phyloP scores from a whole-genome alignment of 2,888 invertebrate species.

The Megaustenia siamemsis region DNA sequence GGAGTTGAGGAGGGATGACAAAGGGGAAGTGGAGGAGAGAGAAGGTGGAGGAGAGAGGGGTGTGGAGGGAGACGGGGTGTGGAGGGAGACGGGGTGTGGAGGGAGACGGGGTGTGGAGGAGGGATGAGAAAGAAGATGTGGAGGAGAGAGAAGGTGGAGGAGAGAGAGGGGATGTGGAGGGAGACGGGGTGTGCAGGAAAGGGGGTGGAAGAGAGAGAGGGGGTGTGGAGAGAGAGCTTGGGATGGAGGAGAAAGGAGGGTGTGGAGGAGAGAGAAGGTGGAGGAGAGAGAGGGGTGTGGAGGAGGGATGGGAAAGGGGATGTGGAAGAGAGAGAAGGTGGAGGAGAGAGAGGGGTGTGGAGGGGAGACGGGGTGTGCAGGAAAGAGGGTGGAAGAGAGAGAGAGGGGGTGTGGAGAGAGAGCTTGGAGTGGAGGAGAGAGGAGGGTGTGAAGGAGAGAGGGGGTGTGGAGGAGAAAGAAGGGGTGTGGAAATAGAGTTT shows the following conservation, averaged over 20 bases:
- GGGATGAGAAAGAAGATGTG: too few species aligned
- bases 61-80: too few species aligned
- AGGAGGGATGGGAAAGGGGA: too few species aligned
- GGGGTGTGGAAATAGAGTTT: background rate
- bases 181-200: background rate
- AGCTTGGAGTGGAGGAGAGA: background rate
- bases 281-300: too few species aligned
- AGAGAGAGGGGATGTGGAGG: background rate
- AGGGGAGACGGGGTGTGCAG: background rate
- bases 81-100: too few species aligned
- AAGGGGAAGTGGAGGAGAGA: too few species aligned
- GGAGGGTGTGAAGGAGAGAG: slow-evolving; percentile 26
- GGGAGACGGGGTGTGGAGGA: background rate
- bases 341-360: background rate
- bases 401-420: too few species aligned
- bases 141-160: background rate
- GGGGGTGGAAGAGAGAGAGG: background rate
- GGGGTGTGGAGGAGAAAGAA: background rate
- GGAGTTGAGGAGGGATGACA: too few species aligned
- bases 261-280: too few species aligned
- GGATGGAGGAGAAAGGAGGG: background rate
- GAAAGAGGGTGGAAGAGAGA: background rate
- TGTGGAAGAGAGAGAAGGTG: background rate
- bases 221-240: background rate
- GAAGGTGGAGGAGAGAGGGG: too few species aligned